These are phyloP conservation scores for Nectonema munidae DNA, from an alignment of 2,888 invertebrate genomes.

Conservation along the genomic window DNA sequence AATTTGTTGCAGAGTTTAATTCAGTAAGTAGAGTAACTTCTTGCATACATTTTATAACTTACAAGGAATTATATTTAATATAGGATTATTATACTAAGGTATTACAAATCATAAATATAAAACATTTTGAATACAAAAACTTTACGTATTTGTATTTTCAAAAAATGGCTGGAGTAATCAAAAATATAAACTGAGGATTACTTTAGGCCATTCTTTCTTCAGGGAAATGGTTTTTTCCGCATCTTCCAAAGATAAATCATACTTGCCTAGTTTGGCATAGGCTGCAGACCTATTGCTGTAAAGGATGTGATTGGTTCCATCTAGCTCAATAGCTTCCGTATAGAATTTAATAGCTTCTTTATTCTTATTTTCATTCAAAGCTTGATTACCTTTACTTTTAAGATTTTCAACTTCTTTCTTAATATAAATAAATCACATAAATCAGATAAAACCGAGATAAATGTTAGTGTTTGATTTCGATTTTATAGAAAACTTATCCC, in stretches of 20 bases:
- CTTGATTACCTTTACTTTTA: conserved; percentile 55
- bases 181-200: conserved; percentile 15
- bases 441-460: too few relatives aligned
- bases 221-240: conserved; percentile 46
- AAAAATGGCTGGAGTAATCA: not conserved
- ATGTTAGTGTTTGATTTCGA: too few relatives aligned
- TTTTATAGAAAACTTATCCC: too few relatives aligned
- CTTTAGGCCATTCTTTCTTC: conserved; percentile 50
- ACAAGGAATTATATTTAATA: conserved; percentile 8
- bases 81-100: not conserved
- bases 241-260: conserved; percentile 40
- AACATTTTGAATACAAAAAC: not conserved
- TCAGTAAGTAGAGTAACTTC: too few relatives aligned
- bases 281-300: conserved; percentile 69
- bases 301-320: conserved; percentile 48
- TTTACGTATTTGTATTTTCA: too few relatives aligned
- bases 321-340: conserved; percentile 43
- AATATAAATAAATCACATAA: too few relatives aligned
- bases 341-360: conserved; percentile 46
- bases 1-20: too few relatives aligned
- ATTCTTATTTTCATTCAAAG: conserved; percentile 39
- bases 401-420: too few relatives aligned
- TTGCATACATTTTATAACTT: too few relatives aligned
- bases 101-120: not conserved
- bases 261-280: conserved; percentile 43